Evolutionary conservation across 2,113 vertebrate species (phyloP).

Genomic region (Pseudonaja textilis): DNA sequence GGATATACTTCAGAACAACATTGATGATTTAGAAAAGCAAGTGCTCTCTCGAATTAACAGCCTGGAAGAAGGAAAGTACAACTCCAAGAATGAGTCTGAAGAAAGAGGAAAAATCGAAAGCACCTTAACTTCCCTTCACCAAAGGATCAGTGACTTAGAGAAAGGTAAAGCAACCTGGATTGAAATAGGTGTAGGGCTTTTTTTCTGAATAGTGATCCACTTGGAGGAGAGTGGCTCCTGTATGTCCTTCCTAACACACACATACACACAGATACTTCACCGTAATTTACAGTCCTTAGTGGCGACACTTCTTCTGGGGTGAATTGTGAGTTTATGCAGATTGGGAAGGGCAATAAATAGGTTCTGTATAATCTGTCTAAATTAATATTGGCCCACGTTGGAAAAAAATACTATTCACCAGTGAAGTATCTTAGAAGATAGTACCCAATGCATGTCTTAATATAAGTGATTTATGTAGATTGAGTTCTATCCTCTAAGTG

Average conservation of each 20-base stretch:
- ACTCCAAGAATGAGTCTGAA: constrained; percentile 83
- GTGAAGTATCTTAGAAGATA: background rate
- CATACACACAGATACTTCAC: background rate
- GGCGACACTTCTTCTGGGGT: background rate
- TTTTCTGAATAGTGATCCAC: background rate
- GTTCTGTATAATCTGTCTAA: background rate
- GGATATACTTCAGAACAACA: constrained; percentile 93
- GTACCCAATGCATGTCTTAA: background rate
- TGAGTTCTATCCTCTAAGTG: constrained; percentile 4
- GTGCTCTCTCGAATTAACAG: constrained; percentile 93
- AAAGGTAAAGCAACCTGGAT: constrained; percentile 76
- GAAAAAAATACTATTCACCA: background rate
- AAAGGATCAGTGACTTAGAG: constrained; percentile 94
- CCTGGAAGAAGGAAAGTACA: constrained; percentile 84
- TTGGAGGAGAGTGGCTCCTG: background rate
- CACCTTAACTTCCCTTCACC: constrained; percentile 91
- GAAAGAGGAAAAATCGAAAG: constrained; percentile 90
- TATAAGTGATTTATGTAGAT: background rate
- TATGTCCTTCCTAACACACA: background rate
- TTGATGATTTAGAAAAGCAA: constrained; percentile 96
- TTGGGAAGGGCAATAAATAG: background rate
- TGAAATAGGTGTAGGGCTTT: background rate
- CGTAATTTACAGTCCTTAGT: background rate
- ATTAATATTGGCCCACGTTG: background rate
- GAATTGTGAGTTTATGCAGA: background rate